phyloP scores from a whole-genome alignment of 2,888 invertebrate species.

The Escarpia spicata region DNA sequence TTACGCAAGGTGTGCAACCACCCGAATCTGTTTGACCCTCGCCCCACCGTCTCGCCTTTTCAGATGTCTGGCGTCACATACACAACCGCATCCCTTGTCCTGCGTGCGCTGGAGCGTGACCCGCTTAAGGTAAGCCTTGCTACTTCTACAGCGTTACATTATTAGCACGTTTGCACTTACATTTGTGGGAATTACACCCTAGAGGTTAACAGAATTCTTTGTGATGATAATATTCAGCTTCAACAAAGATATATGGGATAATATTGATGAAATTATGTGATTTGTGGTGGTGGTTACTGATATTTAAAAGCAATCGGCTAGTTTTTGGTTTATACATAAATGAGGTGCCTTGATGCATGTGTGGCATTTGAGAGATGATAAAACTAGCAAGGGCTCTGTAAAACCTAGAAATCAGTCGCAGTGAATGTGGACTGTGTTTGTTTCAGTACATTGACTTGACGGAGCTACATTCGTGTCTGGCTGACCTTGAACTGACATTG shows the following conservation, averaged over 20 bases:
- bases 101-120: constrained; percentile 77
- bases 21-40: constrained; percentile 78
- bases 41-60: constrained; percentile 94
- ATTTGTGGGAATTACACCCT: background rate
- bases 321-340: background rate
- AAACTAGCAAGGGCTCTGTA: background rate
- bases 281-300: too few species aligned
- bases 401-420: background rate
- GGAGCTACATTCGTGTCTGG: constrained; percentile 46
- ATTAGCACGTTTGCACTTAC: background rate
- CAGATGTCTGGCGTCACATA: constrained; percentile 73
- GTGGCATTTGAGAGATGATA: background rate
- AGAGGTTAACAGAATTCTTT: background rate
- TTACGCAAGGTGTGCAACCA: constrained; percentile 99
- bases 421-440: background rate
- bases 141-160: background rate
- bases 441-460: constrained; percentile 29
- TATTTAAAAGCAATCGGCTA: background rate
- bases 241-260: too few species aligned
- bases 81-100: constrained; percentile 73
- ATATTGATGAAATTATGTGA: too few species aligned
- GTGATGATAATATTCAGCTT: background rate
- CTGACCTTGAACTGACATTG: constrained; percentile 76
- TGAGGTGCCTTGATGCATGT: background rate
- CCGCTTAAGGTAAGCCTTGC: constrained; percentile 74